A percentile compares a stretch with the other conserved stretches of the same genome.
These are phyloP conservation scores for Pterocles gutturalis DNA, from an alignment of 2,113 vertebrate species.

Conservation along the genomic window DNA sequence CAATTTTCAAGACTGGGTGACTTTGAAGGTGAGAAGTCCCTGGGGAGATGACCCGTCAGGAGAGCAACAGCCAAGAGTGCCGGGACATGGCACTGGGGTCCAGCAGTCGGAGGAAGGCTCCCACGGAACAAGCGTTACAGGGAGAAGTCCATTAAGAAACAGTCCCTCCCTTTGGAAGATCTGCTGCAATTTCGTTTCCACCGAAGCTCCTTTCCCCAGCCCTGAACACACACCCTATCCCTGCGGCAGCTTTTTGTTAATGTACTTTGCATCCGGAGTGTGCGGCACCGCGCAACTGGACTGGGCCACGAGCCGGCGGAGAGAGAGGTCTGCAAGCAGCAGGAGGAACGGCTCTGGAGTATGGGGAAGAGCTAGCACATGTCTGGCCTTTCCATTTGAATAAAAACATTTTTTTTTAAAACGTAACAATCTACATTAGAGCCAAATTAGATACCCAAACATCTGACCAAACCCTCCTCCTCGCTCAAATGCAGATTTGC, in stretches of 20 bases:
- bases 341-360: not conserved
- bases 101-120: not conserved
- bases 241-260: not conserved
- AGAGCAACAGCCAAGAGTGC: fast-evolving
- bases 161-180: not conserved
- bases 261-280: not conserved
- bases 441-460: not conserved
- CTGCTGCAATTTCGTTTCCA: not conserved
- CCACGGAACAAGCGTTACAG: fast-evolving
- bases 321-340: not conserved
- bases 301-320: not conserved
- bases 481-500: not conserved
- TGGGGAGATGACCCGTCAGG: not conserved
- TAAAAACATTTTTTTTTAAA: not conserved
- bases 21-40: not conserved
- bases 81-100: not conserved
- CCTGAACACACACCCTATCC: not conserved
- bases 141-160: fast-evolving
- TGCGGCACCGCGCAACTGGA: not conserved
- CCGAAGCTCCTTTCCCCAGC: not conserved
- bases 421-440: not conserved
- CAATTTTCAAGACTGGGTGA: not conserved
- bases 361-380: not conserved
- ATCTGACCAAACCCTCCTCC: not conserved
- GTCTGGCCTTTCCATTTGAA: not conserved